Evolutionary conservation across 2,113 vertebrate genomes (phyloP).

Genomic region (Sturnus vulgaris): DNA sequence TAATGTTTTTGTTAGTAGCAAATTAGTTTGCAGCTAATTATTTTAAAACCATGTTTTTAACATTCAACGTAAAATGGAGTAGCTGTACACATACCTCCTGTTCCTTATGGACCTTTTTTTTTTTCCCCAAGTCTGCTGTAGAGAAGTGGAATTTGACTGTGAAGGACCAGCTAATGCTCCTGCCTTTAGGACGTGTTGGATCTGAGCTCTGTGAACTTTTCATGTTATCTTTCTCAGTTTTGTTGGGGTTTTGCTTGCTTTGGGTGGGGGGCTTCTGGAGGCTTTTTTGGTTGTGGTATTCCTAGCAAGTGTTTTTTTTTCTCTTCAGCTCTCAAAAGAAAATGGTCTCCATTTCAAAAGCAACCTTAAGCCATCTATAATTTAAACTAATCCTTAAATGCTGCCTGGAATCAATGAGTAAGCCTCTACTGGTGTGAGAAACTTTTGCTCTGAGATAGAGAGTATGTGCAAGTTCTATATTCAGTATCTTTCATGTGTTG

Average conservation of each 20-base stretch:
- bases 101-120: background rate
- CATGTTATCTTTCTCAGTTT: background rate
- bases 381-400: background rate
- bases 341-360: background rate
- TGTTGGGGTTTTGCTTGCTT: background rate
- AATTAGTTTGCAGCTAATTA: background rate
- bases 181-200: background rate
- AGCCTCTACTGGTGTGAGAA: background rate
- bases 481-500: background rate
- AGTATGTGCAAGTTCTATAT: background rate
- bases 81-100: background rate
- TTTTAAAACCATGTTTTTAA: background rate
- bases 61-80: background rate
- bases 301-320: background rate
- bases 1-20: background rate
- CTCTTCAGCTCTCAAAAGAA: background rate
- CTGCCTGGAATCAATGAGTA: background rate
- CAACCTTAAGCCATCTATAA: background rate
- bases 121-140: fast-evolving
- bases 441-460: background rate
- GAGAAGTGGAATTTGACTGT: background rate
- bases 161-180: background rate
- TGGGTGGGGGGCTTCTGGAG: background rate
- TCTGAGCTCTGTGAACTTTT: background rate
- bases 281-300: background rate